A percentile compares a stretch with the other conserved stretches of the same genome.
Evolutionary conservation across 2,113 vertebrate species (phyloP).

Genomic region (Psittacula cyanocephala): DNA sequence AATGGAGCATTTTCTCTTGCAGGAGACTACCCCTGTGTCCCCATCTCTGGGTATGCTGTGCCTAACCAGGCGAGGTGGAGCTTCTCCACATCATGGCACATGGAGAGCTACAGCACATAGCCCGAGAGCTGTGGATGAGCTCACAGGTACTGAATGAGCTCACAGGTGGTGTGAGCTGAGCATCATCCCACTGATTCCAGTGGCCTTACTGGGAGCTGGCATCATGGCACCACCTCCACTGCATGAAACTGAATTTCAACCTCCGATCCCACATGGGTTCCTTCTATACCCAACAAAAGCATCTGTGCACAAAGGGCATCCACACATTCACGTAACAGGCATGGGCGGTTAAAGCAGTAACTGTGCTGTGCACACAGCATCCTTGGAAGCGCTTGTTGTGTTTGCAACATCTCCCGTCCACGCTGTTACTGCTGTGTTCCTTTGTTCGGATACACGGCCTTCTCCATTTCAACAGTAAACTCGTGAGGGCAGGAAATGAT

Average conservation of each 20-base stretch:
- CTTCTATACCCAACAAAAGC: background rate
- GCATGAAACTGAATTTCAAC: background rate
- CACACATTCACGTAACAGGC: background rate
- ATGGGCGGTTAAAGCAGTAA: background rate
- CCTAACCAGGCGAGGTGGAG: background rate
- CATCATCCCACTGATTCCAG: background rate
- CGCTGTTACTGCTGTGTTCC: background rate
- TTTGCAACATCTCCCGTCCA: background rate
- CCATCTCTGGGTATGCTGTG: fast-evolving
- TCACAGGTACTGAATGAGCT: background rate
- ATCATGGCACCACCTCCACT: background rate
- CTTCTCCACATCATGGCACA: fast-evolving
- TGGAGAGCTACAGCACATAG: fast-evolving
- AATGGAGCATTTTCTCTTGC: background rate
- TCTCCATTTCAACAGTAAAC: background rate
- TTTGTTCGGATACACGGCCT: background rate
- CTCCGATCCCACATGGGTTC: background rate
- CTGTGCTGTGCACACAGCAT: background rate
- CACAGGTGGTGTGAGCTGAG: background rate
- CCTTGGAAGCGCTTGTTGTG: background rate
- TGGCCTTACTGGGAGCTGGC: background rate
- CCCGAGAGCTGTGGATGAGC: background rate
- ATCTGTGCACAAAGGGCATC: background rate
- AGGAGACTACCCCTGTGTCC: background rate
- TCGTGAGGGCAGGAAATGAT: constrained; percentile 3